Evolutionary conservation across 1,140 invertebrate species (phyloP).

Genomic region (Zaprionus capensis): DNA sequence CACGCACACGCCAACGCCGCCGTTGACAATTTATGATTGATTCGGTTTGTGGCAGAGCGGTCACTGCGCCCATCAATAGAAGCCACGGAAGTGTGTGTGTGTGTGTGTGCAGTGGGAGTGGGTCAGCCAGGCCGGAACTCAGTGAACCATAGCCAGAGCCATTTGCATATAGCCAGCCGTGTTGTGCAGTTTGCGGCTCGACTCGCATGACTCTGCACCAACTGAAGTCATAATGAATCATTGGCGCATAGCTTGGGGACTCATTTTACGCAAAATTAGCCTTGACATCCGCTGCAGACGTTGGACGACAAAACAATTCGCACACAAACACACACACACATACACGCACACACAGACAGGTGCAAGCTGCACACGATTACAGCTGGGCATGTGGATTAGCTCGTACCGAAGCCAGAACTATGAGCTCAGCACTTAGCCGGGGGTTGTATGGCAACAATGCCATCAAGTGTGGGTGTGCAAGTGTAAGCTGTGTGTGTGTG

Average conservation of each 20-base stretch:
- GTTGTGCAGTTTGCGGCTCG: slow-evolving; percentile 35
- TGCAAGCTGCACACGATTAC: slow-evolving; percentile 55
- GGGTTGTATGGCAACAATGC: slow-evolving; percentile 50
- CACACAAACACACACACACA: slow-evolving; percentile 39
- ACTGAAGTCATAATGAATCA: slow-evolving; percentile 66
- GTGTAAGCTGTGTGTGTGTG: slow-evolving; percentile 4
- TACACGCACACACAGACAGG: slow-evolving; percentile 2
- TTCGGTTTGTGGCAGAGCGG: slow-evolving; percentile 46
- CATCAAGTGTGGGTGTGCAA: slow-evolving; percentile 46
- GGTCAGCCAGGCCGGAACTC: slow-evolving; percentile 1
- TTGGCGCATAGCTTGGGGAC: slow-evolving; percentile 55
- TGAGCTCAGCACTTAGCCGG: slow-evolving; percentile 43
- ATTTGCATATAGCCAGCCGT: slow-evolving; percentile 62
- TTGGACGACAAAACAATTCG: slow-evolving; percentile 64
- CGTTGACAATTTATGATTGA: slow-evolving; percentile 77
- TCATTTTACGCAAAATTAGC: slow-evolving; percentile 81
- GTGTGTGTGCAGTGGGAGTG: not conserved
- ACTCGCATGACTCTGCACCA: not conserved
- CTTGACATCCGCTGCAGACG: slow-evolving; percentile 72
- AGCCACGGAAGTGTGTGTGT: not conserved
- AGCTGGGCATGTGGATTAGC: slow-evolving; percentile 18
- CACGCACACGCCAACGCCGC: slow-evolving; percentile 19
- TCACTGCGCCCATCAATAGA: not conserved
- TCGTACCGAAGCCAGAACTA: slow-evolving; percentile 2
- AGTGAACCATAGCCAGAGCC: slow-evolving; percentile 16